Base-by-base conservation (phyloP, 2,113 vertebrate species). In the Nycticryphes semicollaris region DNA sequence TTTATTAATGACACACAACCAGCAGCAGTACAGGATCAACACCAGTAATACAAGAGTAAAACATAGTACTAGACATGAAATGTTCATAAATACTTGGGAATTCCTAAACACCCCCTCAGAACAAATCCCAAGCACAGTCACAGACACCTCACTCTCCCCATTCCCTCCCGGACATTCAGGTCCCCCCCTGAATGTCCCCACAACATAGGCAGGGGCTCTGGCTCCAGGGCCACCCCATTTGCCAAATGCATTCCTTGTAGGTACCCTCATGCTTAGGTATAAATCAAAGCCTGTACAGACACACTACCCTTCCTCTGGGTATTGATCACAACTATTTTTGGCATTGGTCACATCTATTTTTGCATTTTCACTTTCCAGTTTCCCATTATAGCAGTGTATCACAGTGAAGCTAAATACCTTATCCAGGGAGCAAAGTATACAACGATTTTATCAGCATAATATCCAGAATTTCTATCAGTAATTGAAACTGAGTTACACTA, bases 401-500 rank as follows among this genome's bases (percentile, higher is more conserved):
- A 22, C 33, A 33, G 27, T 21, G 33, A 74, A 80, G 56, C 27
- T 78, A 82, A 77, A 31, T 25, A 39, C 6, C 11, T 11, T 67
- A 41, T 7, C 12, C 3, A 33, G 30, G 25, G 13, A 82, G 57
- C 30, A 64, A 96, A 84, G 64, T 17, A 54, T 27, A 21, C 72
- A 70, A n/a, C 0, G 4, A 15, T 87, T 94, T 91, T 92, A 94
- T 76, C 70, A 73, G 35, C 25, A 20, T 22, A 75, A 20, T 79
- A 82, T 39, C 77, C 87, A 91, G 77, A 69, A 63, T 89, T 92
- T 82, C 75, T 84, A 54, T 62, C 48, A 57, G 70, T 73, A 96
- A 95, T 67, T 96, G 84, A 91, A 96, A 87, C 23, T 59, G 84
- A 96, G 37, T 79, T 85, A 69, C 31, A 23, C 37, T 35, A 75